Evolutionary conservation across 2,113 vertebrate species (phyloP).

Genomic region (Gambusia holbrooki): DNA sequence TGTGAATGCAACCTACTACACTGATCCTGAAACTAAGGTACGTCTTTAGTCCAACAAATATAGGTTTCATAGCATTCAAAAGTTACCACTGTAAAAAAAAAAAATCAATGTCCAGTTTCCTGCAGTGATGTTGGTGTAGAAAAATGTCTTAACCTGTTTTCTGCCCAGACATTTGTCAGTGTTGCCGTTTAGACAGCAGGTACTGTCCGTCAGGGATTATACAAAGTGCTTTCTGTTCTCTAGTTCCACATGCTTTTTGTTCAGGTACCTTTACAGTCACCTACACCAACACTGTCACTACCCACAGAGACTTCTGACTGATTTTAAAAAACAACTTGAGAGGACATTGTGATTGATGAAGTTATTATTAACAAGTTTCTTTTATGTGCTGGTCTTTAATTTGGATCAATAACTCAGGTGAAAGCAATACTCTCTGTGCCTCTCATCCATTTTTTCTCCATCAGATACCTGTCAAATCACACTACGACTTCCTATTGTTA

Average conservation of each 20-base stretch:
- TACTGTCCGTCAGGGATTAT: neutral
- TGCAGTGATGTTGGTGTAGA: too few species aligned
- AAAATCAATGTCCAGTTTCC: too few species aligned
- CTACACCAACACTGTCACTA: conserved; percentile 18
- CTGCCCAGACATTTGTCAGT: conserved; percentile 2
- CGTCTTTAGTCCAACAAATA: too few species aligned
- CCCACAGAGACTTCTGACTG: conserved; percentile 40
- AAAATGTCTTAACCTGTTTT: too few species aligned
- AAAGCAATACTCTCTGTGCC: conserved; percentile 51
- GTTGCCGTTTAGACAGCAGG: conserved; percentile 14
- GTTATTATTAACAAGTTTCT: conserved; percentile 70
- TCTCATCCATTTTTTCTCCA: conserved; percentile 56
- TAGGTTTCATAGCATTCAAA: too few species aligned
- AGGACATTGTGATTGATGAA: conserved; percentile 68
- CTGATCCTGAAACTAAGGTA: too few species aligned
- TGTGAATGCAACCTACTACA: too few species aligned
- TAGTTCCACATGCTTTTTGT: conserved; percentile 11
- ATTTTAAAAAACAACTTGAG: conserved; percentile 47
- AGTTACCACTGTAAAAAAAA: too few species aligned
- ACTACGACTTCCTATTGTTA: conserved; percentile 65
- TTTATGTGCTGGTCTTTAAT: conserved; percentile 68
- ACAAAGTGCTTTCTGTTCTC: neutral
- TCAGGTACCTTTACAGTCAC: conserved; percentile 15
- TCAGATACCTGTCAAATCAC: conserved; percentile 65
- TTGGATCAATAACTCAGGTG: conserved; percentile 70